Percentiles rank a stretch among this genome's conserved stretches.
Conservation (phyloP, 2,797 vertebrate genomes). For the Pantherophis alleghaniensis region DNA sequence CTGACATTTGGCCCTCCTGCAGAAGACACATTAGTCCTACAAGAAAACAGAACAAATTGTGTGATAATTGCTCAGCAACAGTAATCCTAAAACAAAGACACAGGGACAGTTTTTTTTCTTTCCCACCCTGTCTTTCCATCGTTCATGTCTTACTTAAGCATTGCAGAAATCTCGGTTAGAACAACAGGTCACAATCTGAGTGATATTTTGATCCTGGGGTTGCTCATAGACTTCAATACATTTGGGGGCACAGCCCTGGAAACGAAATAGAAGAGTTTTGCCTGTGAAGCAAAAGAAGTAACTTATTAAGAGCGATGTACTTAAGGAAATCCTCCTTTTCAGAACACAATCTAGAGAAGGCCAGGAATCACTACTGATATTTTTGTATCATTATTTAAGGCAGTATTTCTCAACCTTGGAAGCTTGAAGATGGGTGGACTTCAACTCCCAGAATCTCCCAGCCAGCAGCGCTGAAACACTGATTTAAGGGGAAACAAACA, state of each 20-base stretch:
- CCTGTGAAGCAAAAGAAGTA: neutral
- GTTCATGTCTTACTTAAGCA: neutral
- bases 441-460: too few relatives aligned
- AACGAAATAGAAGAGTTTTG: neutral
- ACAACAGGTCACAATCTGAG: neutral
- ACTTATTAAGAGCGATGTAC: neutral
- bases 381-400: neutral
- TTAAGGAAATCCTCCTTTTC: neutral
- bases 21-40: too few relatives aligned
- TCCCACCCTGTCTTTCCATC: neutral
- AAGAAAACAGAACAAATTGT: neutral
- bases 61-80: neutral
- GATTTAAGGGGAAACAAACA: neutral
- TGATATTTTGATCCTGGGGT: neutral
- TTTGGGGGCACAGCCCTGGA: neutral
- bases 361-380: neutral
- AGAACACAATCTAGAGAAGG: neutral
- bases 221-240: neutral
- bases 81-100: neutral
- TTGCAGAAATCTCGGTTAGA: neutral
- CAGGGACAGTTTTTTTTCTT: neutral
- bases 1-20: too few relatives aligned
- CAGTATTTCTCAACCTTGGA: too few relatives aligned
- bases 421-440: too few relatives aligned
- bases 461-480: too few relatives aligned